Evolutionary conservation across 2,888 invertebrate genomes (phyloP), one percentile per base, ranked within the genome.

Genomic region (Diaprepes abbreviatus): DNA sequence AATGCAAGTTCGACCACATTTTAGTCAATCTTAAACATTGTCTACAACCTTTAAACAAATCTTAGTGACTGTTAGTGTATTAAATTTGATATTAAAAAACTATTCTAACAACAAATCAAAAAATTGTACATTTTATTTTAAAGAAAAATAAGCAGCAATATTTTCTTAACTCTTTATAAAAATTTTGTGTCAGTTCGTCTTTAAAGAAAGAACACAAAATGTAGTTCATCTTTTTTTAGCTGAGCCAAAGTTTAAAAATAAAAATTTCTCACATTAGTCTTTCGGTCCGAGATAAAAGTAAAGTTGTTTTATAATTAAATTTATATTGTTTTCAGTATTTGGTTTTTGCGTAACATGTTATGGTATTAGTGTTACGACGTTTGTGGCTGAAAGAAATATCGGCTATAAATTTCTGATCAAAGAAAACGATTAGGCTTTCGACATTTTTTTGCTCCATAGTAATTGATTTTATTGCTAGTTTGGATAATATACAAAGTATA

Each of bases 251-350:
- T 48, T 66, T 66, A 66, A 66, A 66, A 66, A 66, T 66, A 66
- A 66, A 66, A 52, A 59, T 50, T 66, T 66, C 66, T 59, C 66
- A 66, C 66, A 66, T 66, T 66, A 59, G 59, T 66, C 59, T 66
- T 59, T 59, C 59, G 52, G 50, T 45, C 7, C 28, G 16, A 31
- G n/a, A 35, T 40, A 28, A 50, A 50, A 36, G 38, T 12, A 33
- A 59, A 58, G 50, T 60, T 59, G 66, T 66, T 66, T 59, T 38
- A 66, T 64, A 64, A 55, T 64, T 14, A 50, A 50, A 50, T 50
- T 50, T 50, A 50, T 31, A 50, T 50, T 50, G 48, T 50, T 50
- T 50, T 50, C n/a, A 50, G 21, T 38, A 21, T 54, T 55, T 55
- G 54, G 64, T 64, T 21, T 52, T 40, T 38, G 19, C 36, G 48